Percentiles rank a stretch among this genome's conserved stretches.
Conservation (phyloP, 2,113 vertebrate species). For the Zeus faber region DNA sequence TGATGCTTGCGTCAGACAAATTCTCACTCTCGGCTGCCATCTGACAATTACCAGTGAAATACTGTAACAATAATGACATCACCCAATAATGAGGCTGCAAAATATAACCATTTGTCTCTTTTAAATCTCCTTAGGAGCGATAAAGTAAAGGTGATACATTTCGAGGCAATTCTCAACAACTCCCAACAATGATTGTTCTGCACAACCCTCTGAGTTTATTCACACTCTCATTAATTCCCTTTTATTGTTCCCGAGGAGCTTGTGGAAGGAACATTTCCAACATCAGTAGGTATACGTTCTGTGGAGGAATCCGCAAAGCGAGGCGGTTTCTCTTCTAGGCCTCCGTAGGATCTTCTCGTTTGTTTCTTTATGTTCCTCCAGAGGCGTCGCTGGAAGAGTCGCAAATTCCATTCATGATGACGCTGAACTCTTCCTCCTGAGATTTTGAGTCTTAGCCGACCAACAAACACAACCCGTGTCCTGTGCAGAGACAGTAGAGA, state of each 20-base stretch:
- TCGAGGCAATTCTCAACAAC: slow-evolving; percentile 30
- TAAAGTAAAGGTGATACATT: slow-evolving; percentile 12
- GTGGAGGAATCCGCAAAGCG: slow-evolving; percentile 17
- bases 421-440: background rate
- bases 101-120: slow-evolving; percentile 24
- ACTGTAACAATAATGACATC: slow-evolving; percentile 25
- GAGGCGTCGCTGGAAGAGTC: slow-evolving; percentile 15
- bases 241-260: slow-evolving; percentile 21
- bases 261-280: slow-evolving; percentile 2
- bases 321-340: slow-evolving; percentile 5
- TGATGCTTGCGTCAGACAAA: slow-evolving; percentile 35
- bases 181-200: slow-evolving; percentile 12
- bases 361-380: slow-evolving; percentile 16
- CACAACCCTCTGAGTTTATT: slow-evolving; percentile 36
- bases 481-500: too few relatives aligned
- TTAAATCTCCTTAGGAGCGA: slow-evolving; percentile 1
- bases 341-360: slow-evolving; percentile 10
- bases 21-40: slow-evolving; percentile 13
- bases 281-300: slow-evolving; percentile 21
- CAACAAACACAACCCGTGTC: too few relatives aligned
- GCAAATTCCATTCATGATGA: slow-evolving; percentile 37
- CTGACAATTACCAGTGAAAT: slow-evolving; percentile 28
- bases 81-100: slow-evolving; percentile 28
- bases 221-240: slow-evolving; percentile 39
- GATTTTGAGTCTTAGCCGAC: background rate